Evolutionary conservation across 1,140 invertebrate genomes (phyloP), one percentile per base, ranked within the genome.

Genomic region (Cydia splendana): DNA sequence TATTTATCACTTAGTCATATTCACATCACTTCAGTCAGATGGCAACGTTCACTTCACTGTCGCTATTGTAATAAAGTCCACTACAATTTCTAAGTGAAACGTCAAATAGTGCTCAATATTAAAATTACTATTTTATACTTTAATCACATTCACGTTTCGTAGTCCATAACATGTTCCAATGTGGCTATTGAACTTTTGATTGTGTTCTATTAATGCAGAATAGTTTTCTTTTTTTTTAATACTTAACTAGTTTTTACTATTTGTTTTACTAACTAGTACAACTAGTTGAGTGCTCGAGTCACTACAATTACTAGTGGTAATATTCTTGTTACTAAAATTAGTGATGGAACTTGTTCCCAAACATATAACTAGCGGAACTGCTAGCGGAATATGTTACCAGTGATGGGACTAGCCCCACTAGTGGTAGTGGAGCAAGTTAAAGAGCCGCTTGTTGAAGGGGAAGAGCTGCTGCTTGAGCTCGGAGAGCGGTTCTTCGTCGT

Each of bases 1-100:
- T 18, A 7, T 57, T 5, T 75, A 51, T 75, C 51, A 53, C 45
- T 75, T 12, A 48, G 20, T n/a, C 7, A 28, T 74, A 18, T 74
- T 74, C 71, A 45, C 73, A 51, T 51, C 48, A 75, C 51, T 51
- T 53, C 18, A 53, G 42, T 53, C 38, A 28, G 45, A 51, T 75
- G 28, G 74, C 45, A 75, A 57, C 51, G 4, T 15, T 57, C 45
- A 53, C 57, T 9, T 24, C 57, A 62, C 57, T 62, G 57, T 24
- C 24, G 57, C 57, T 62, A 6, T 5, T 57, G 7, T 18, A 48
- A 9, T 15, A 51, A 12, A 62, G 57, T 62, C 20, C 20, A 62
- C 57, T 62, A 57, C 53, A 24, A 62, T 24, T 24, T 62, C 57
- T 62, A 62, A 62, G 57, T 62, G 20, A 10, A 62, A 62, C 57